Conservation (phyloP, 2,113 vertebrate genomes). For the Gnathonemus echidnorhynchus region DNA sequence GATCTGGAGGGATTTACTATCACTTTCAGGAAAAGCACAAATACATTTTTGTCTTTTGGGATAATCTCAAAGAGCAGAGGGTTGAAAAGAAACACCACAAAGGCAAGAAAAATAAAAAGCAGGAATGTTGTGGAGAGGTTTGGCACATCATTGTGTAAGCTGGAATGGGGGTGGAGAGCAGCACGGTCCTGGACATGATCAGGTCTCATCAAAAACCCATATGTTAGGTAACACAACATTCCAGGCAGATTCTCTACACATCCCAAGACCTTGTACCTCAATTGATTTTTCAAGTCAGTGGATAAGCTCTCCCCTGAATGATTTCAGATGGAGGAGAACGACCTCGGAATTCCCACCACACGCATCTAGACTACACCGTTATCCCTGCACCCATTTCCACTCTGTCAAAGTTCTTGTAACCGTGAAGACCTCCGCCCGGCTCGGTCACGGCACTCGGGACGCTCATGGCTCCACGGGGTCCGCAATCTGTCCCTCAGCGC, state of each 20-base stretch:
- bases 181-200: slow-evolving; percentile 34
- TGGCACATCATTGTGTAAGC: background rate
- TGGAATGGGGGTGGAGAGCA: slow-evolving; percentile 42
- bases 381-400: background rate
- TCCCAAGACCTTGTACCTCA: background rate
- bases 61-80: background rate
- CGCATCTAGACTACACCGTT: background rate
- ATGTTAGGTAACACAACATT: slow-evolving; percentile 28
- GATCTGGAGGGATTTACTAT: slow-evolving; percentile 8
- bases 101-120: background rate
- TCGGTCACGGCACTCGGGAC: background rate
- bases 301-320: background rate
- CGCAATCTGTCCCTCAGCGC: background rate
- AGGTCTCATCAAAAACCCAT: slow-evolving; percentile 11
- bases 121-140: background rate
- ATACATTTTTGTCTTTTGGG: background rate
- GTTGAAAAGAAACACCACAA: background rate
- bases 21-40: background rate
- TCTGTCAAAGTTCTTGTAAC: background rate
- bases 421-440: slow-evolving; percentile 4
- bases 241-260: slow-evolving; percentile 23
- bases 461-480: background rate
- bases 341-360: slow-evolving; percentile 19
- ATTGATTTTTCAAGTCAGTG: background rate
- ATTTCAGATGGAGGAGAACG: slow-evolving; percentile 10